Conservation (phyloP, 2,797 vertebrate species). For the Margarornis squamiger region DNA sequence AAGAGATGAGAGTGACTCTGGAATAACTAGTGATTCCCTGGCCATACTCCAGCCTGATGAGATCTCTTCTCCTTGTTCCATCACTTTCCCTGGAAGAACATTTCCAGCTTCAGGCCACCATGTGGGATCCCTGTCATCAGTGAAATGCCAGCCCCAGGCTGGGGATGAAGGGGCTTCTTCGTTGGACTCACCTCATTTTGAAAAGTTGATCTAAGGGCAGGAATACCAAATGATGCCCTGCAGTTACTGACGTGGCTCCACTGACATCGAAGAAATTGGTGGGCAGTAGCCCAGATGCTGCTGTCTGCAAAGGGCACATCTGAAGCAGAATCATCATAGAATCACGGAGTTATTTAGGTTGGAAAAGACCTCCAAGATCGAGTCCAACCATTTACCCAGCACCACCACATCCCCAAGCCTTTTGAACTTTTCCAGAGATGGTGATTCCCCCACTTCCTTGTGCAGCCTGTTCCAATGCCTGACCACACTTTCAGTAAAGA, state of each 20-base stretch:
- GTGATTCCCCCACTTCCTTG: not conserved
- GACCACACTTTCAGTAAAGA: not conserved
- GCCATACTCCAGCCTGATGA: not conserved
- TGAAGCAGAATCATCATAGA: rapidly evolving
- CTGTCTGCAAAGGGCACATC: rapidly evolving
- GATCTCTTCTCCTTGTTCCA: not conserved
- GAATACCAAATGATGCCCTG: not conserved
- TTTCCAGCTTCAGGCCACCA: not conserved
- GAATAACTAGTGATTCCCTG: not conserved
- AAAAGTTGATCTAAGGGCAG: not conserved
- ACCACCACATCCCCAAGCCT: not conserved
- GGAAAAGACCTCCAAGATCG: not conserved
- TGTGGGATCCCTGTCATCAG: not conserved
- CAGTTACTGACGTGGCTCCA: not conserved
- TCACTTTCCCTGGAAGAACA: not conserved
- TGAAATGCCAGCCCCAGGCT: not conserved
- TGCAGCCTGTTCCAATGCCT: not conserved
- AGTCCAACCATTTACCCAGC: not conserved
- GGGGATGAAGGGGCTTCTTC: not conserved
- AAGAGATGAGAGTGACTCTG: not conserved
- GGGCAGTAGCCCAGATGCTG: not conserved
- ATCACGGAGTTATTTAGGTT: not conserved
- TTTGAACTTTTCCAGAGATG: not conserved
- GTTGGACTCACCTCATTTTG: not conserved
- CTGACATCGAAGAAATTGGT: not conserved